Evolutionary conservation across 2,113 vertebrate genomes (phyloP).

Genomic region (Grus americana): DNA sequence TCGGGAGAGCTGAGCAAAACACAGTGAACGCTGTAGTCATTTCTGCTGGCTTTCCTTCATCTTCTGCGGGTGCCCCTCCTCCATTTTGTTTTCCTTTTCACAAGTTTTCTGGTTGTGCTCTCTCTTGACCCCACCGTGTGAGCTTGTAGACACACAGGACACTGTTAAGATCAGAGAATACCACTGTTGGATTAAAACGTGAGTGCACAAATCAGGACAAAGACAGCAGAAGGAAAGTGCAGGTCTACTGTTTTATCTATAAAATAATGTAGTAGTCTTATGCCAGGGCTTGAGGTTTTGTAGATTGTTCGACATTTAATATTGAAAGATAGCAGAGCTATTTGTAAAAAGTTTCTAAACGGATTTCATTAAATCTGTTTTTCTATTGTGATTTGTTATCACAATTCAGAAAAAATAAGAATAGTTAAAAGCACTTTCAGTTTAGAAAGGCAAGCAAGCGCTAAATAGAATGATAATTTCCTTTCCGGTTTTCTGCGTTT

Average conservation of each 20-base stretch:
- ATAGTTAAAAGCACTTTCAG: neutral
- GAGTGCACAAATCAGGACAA: neutral
- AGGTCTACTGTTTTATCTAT: neutral
- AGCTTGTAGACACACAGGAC: slow-evolving; percentile 39
- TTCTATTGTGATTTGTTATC: neutral
- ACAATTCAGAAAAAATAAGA: neutral
- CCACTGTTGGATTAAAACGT: neutral
- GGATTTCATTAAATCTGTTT: neutral
- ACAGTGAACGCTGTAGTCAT: slow-evolving; percentile 54
- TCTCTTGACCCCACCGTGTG: slow-evolving; percentile 46
- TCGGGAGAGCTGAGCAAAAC: slow-evolving; percentile 71
- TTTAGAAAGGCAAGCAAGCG: neutral
- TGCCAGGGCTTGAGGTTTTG: neutral
- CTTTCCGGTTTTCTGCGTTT: neutral
- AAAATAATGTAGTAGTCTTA: neutral
- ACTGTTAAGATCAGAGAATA: neutral
- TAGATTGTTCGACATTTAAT: neutral
- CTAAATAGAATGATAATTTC: neutral
- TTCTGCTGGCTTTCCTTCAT: slow-evolving; percentile 67
- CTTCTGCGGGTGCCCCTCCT: slow-evolving; percentile 32
- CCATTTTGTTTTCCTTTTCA: slow-evolving; percentile 65
- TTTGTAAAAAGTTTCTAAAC: neutral
- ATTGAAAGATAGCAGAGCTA: neutral
- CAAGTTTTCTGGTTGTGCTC: slow-evolving; percentile 50
- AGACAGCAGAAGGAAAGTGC: neutral